Conservation (phyloP, 2,113 vertebrate genomes). For the Chiloscyllium plagiosum region DNA sequence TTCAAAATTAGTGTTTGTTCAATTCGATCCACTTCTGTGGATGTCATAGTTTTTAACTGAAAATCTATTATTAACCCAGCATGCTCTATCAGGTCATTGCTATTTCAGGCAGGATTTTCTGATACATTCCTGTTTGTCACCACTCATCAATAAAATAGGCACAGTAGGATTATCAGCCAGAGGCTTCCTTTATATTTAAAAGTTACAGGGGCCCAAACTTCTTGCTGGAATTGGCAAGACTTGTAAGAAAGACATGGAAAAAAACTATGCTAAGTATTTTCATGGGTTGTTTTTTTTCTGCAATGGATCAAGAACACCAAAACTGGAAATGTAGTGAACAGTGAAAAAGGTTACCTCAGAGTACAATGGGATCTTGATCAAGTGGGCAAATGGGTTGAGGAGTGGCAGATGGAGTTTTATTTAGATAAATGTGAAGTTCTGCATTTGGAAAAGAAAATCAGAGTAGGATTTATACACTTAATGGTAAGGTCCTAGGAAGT, state of each 20-base stretch:
- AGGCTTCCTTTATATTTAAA: neutral
- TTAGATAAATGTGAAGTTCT: too few relatives aligned
- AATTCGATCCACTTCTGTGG: neutral
- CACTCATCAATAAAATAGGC: neutral
- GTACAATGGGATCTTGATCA: too few relatives aligned
- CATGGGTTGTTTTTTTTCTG: neutral
- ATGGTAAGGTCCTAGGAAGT: too few relatives aligned
- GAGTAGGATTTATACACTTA: too few relatives aligned
- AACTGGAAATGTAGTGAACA: too few relatives aligned
- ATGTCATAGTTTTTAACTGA: neutral
- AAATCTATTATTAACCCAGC: neutral
- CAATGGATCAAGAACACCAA: too few relatives aligned
- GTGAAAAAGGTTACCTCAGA: too few relatives aligned
- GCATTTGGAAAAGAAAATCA: too few relatives aligned
- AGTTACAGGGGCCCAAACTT: neutral
- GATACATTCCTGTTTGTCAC: neutral
- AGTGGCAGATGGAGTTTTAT: too few relatives aligned
- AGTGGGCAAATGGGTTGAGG: too few relatives aligned
- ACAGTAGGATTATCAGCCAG: neutral
- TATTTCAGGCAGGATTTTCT: neutral
- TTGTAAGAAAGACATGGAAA: neutral
- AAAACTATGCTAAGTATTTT: neutral
- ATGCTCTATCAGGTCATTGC: neutral
- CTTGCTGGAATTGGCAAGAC: neutral
- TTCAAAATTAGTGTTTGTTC: neutral